Percentiles rank a stretch among this genome's conserved stretches.
Conservation (phyloP, 2,797 vertebrate species). For the Valencia hispanica region DNA sequence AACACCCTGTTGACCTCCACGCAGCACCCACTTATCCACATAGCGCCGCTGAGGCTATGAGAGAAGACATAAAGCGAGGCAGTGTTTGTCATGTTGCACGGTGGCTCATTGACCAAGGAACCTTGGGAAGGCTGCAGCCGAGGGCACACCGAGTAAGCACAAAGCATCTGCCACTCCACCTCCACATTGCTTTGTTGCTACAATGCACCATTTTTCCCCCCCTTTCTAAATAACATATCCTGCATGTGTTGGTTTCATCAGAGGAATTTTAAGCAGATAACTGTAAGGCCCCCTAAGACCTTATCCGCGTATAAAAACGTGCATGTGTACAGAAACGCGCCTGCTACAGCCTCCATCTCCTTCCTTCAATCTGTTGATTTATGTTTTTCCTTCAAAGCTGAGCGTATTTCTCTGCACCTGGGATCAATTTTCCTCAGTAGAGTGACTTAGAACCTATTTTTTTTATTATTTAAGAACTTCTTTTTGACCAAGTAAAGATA, state of each 20-base stretch:
- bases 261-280: slow-evolving; percentile 88
- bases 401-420: slow-evolving; percentile 54
- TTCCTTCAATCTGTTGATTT: slow-evolving; percentile 43
- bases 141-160: slow-evolving; percentile 47
- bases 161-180: slow-evolving; percentile 1
- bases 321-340: slow-evolving; percentile 36
- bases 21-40: slow-evolving; percentile 19
- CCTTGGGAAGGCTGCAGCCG: slow-evolving; percentile 27
- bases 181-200: slow-evolving; percentile 31
- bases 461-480: not conserved
- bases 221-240: slow-evolving; percentile 61
- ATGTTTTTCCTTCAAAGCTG: slow-evolving; percentile 67
- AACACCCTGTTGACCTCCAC: slow-evolving; percentile 4
- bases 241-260: slow-evolving; percentile 76
- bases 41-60: slow-evolving; percentile 21
- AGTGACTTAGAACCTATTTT: slow-evolving; percentile 38
- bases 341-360: slow-evolving; percentile 33
- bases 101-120: slow-evolving; percentile 38
- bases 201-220: slow-evolving; percentile 43
- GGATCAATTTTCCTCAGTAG: slow-evolving; percentile 40
- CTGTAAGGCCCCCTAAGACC: slow-evolving; percentile 81
- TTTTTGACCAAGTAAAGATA: slow-evolving; percentile 18
- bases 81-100: slow-evolving; percentile 28
- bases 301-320: slow-evolving; percentile 46
- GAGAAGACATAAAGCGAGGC: slow-evolving; percentile 34